Percentiles rank a stretch among this genome's conserved stretches.
phyloP scores from a whole-genome alignment of 1,140 invertebrate species.

The Streblospio benedicti region DNA sequence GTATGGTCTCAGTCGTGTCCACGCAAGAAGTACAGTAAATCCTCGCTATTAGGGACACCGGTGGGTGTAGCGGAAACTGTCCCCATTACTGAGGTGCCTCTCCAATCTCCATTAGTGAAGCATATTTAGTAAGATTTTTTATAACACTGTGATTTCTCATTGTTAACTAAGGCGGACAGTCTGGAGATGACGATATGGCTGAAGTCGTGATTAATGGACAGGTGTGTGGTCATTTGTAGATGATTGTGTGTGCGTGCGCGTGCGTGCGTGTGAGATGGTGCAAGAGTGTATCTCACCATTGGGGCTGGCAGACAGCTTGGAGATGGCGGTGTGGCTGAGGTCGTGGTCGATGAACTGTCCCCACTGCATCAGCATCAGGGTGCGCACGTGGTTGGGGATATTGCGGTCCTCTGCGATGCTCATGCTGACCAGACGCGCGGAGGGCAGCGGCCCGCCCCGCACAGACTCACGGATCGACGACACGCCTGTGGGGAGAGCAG shows the following conservation, averaged over 20 bases:
- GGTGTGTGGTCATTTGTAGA: conserved; percentile 74
- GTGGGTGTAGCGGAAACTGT: too few relatives aligned
- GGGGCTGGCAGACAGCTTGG: conserved; percentile 75
- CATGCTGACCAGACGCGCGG: conserved; percentile 70
- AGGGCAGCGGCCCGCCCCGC: conserved; percentile 70
- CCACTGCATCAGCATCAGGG: conserved; percentile 97
- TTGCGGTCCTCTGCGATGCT: neutral
- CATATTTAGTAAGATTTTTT: too few relatives aligned
- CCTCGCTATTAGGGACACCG: too few relatives aligned
- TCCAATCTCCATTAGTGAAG: too few relatives aligned
- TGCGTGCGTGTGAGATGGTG: too few relatives aligned
- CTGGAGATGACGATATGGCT: neutral
- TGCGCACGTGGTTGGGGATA: conserved; percentile 60
- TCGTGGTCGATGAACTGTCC: conserved; percentile 94
- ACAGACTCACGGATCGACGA: conserved; percentile 77
- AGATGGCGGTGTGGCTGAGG: conserved; percentile 75
- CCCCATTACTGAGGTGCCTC: too few relatives aligned
- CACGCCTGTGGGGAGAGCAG: conserved; percentile 60
- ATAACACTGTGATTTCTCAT: too few relatives aligned
- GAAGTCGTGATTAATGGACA: conserved; percentile 55
- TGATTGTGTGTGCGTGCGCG: too few relatives aligned
- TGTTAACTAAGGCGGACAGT: neutral
- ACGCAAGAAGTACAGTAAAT: too few relatives aligned
- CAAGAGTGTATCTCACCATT: conserved; percentile 86
- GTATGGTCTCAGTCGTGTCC: too few relatives aligned